These are phyloP conservation scores for Gila robusta DNA, from an alignment of 2,797 vertebrate genomes.

Conservation along the genomic window DNA sequence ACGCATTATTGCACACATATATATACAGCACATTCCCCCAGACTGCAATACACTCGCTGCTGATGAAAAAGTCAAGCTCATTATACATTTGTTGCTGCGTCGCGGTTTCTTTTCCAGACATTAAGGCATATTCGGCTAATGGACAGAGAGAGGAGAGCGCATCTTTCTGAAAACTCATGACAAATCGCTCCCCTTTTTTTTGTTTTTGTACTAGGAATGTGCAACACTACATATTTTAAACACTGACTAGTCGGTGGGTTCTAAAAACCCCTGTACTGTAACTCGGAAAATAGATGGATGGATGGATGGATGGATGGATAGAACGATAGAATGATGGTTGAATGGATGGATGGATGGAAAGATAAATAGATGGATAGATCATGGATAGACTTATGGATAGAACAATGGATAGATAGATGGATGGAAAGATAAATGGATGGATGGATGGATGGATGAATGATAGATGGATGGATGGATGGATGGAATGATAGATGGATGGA, in stretches of 20 bases:
- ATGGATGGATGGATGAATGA: no score
- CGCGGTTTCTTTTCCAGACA: conserved; percentile 5
- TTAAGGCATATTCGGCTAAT: not conserved
- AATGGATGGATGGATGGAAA: no score
- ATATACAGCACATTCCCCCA: not conserved
- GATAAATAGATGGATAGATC: no score
- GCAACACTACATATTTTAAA: not conserved
- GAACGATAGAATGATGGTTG: rapidly evolving
- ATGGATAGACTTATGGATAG: rapidly evolving
- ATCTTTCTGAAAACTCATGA: not conserved
- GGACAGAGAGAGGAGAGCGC: not conserved
- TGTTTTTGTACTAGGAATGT: not conserved
- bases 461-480: no score
- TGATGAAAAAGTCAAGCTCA: conserved; percentile 45
- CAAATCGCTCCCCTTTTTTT: not conserved
- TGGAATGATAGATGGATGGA: no score
- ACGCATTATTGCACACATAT: conserved; percentile 9
- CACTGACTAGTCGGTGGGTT: not conserved
- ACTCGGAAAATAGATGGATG: not conserved
- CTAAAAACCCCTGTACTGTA: not conserved
- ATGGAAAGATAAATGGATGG: no score
- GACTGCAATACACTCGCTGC: not conserved
- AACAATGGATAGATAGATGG: rapidly evolving
- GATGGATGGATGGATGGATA: not conserved
- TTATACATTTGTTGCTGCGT: conserved; percentile 17